These are phyloP conservation scores for Toxotes chatareus DNA, from an alignment of 2,113 vertebrate genomes.

Conservation along the genomic window DNA sequence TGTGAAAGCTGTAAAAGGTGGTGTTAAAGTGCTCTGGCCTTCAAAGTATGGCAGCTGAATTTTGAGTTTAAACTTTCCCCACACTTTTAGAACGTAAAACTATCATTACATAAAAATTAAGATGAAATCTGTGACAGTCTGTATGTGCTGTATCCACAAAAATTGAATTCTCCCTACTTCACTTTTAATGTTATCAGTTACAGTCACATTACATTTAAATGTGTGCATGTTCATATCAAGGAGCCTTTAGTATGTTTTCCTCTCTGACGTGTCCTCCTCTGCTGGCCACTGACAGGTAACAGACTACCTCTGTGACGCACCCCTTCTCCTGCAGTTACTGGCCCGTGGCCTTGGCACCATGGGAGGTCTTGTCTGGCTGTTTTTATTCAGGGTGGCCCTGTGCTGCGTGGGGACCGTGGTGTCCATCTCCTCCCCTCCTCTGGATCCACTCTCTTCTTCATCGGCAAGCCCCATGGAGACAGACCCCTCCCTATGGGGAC, in stretches of 20 bases:
- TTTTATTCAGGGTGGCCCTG: slow-evolving; percentile 83
- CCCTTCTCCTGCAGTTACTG: slow-evolving; percentile 79
- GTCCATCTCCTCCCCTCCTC: slow-evolving; percentile 78
- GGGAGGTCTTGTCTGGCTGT: slow-evolving; percentile 83
- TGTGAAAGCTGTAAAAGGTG: background rate
- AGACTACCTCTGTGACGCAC: slow-evolving; percentile 86
- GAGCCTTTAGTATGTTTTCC: background rate
- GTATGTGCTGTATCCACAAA: no score
- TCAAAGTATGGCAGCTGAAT: background rate
- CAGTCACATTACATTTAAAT: background rate
- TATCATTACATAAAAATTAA: no score
- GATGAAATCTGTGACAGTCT: background rate
- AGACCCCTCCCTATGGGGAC: slow-evolving; percentile 80
- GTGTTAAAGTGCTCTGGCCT: no score
- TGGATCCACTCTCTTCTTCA: slow-evolving; percentile 31
- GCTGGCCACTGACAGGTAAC: slow-evolving; percentile 73
- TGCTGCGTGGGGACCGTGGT: slow-evolving; percentile 83
- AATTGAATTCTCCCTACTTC: background rate
- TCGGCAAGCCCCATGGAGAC: slow-evolving; percentile 44
- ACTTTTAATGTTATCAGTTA: background rate
- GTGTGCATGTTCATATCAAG: background rate
- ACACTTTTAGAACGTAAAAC: background rate
- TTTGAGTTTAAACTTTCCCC: background rate
- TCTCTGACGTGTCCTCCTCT: background rate
- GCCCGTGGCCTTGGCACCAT: slow-evolving; percentile 80